Evolutionary conservation across 2,113 vertebrate species (phyloP).

Genomic region (Peucedramus taeniatus): DNA sequence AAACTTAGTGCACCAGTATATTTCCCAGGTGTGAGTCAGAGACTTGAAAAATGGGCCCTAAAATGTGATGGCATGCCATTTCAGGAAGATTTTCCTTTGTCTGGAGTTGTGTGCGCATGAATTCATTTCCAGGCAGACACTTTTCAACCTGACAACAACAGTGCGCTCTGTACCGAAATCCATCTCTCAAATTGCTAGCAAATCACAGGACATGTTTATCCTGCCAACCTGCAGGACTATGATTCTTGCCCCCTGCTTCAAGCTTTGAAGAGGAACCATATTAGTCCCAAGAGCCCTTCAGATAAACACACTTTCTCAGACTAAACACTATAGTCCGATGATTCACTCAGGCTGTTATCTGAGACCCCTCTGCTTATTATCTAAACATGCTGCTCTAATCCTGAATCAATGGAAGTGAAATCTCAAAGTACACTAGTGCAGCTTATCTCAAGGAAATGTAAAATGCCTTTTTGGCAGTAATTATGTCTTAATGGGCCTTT

Average conservation of each 20-base stretch:
- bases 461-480: constrained; percentile 53
- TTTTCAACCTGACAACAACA: constrained; percentile 43
- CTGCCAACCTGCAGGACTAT: constrained; percentile 25
- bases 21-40: constrained; percentile 34
- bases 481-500: constrained; percentile 65
- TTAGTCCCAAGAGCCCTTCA: constrained; percentile 53
- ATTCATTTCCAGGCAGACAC: constrained; percentile 45
- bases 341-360: constrained; percentile 33
- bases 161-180: background rate
- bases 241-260: constrained; percentile 47
- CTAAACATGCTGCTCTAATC: constrained; percentile 36
- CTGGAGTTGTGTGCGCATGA: background rate
- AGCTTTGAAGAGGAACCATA: constrained; percentile 28
- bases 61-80: constrained; percentile 27
- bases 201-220: constrained; percentile 50
- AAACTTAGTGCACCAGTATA: background rate
- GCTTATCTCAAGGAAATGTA: constrained; percentile 46
- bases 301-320: constrained; percentile 41
- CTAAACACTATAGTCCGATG: background rate
- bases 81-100: constrained; percentile 42
- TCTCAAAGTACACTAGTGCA: constrained; percentile 37
- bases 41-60: constrained; percentile 25
- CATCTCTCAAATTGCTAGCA: constrained; percentile 44
- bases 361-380: constrained; percentile 50
- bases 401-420: constrained; percentile 41